Base-by-base conservation (phyloP, 2,113 vertebrate species). In the Catagonus wagneri region DNA sequence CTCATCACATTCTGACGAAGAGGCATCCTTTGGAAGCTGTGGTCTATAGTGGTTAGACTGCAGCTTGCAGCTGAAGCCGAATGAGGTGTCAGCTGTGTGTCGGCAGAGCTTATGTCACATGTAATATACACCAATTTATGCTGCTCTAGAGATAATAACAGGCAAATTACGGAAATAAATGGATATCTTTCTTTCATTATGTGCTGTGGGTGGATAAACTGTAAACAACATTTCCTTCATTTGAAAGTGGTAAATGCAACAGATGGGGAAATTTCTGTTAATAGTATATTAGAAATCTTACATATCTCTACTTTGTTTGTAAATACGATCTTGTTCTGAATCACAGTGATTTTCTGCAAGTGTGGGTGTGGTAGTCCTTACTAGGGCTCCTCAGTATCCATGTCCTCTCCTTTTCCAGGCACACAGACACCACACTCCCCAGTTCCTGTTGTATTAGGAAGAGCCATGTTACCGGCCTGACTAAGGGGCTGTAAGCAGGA, bases 171-270 rank as follows among this genome's bases (percentile, higher is more conserved):
- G 83, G 83, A 94, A 89, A 71, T 66, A 94, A 95, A 85, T 84
- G 61, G 29, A 29, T 79, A 63, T 68, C 83, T 89, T 81, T 90
- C 88, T 94, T 89, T 93, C 56, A 68, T 66, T 93, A 61, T 68
- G 23, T 36, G 27, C 25, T 83, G 39, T 95, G 25, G 29, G 39
- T 69, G 5, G 58, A 89, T 90, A 92, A 94, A 61, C 10, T 7
- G 6, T 91, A 94, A 96, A 93, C 68, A 95, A 54, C n/a, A 83
- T 94, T 91, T 89, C 20, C 27, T 95, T 83, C 52, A 74, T 83
- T 66, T 95, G 61, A 93, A 96, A 92, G 83, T 95, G 66, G 75
- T 74, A 97, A 97, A 89, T 60, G 86, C 52, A 97, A 91, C 71
- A 96, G 90, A 97, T 88, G 60, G 71, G 12, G 83, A 95, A 76